Evolutionary conservation across 2,113 vertebrate species (phyloP).

Genomic region (Sigmodon hispidus): DNA sequence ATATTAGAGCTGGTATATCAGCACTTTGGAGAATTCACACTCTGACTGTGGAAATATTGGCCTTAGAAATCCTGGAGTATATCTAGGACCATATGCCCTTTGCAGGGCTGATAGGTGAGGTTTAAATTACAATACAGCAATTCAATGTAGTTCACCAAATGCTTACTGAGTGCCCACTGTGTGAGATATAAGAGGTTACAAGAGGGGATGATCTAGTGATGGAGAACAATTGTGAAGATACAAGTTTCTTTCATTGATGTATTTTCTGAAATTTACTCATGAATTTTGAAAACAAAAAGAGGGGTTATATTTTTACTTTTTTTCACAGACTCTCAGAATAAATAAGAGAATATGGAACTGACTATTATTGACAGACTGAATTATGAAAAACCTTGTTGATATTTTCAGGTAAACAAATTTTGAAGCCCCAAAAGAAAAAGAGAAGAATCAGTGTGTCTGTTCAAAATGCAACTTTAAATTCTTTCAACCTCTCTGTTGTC

Average conservation of each 20-base stretch:
- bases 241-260: background rate
- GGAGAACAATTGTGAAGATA: background rate
- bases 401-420: constrained; percentile 65
- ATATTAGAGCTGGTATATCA: background rate
- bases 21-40: background rate
- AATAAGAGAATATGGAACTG: constrained; percentile 31
- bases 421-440: constrained; percentile 55
- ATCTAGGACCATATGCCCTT: background rate
- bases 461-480: constrained; percentile 63
- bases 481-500: constrained; percentile 59
- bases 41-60: background rate
- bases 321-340: constrained; percentile 29
- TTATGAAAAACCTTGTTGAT: constrained; percentile 48
- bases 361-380: constrained; percentile 53
- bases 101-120: background rate
- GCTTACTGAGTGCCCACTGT: background rate
- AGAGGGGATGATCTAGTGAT: background rate
- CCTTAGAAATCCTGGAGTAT: background rate
- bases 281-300: constrained; percentile 56
- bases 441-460: constrained; percentile 59
- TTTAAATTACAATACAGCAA: background rate
- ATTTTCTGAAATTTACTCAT: constrained; percentile 34
- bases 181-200: background rate
- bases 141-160: background rate
- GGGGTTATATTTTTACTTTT: background rate